Percentiles rank a stretch among this genome's conserved stretches.
These are phyloP conservation scores for Mormyrops boulengeri DNA, from an alignment of 2,797 vertebrate genomes.

Conservation along the genomic window DNA sequence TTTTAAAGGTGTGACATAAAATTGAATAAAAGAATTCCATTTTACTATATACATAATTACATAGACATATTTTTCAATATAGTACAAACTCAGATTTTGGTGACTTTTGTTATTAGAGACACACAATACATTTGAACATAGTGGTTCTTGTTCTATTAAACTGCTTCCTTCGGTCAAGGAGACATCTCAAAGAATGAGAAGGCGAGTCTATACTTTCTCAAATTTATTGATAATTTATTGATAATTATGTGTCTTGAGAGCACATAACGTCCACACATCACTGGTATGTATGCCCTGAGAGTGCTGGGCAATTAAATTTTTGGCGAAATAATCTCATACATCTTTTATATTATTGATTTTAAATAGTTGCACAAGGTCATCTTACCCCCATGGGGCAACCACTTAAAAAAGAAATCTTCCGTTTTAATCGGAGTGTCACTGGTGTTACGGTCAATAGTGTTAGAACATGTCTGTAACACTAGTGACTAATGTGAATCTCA, in stretches of 20 bases:
- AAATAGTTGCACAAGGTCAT: neutral
- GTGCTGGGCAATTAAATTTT: neutral
- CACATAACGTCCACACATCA: neutral
- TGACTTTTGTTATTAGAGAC: neutral
- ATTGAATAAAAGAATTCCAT: neutral
- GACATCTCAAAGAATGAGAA: neutral
- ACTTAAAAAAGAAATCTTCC: neutral
- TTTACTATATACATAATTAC: neutral
- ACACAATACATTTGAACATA: neutral
- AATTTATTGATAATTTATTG: neutral
- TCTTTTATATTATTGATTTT: neutral
- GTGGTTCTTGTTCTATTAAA: neutral
- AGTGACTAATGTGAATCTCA: neutral
- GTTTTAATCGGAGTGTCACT: neutral
- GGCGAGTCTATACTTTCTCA: neutral
- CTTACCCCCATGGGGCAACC: neutral
- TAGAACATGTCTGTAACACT: neutral
- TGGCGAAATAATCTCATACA: neutral
- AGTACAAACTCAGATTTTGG: neutral
- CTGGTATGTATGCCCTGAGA: neutral
- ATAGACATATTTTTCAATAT: too few species aligned
- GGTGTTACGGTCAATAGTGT: neutral
- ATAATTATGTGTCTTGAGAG: neutral
- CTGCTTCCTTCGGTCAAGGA: neutral
- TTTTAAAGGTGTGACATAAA: neutral